A percentile compares a stretch with the other conserved stretches of the same genome.
Conservation (phyloP, 2,113 vertebrate genomes). For the Notechis scutatus region DNA sequence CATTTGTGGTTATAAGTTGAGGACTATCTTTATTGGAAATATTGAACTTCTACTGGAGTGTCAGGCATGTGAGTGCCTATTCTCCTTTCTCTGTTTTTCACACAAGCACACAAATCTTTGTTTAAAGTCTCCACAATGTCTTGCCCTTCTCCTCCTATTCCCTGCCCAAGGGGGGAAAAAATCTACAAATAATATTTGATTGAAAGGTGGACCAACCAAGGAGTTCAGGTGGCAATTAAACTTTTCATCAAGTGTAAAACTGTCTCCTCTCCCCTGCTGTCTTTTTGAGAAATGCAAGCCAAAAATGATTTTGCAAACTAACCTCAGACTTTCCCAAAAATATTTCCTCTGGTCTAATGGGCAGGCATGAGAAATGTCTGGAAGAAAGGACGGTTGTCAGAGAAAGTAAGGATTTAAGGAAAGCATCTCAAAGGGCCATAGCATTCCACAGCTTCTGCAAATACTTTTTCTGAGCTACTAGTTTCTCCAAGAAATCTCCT, state of each 20-base stretch:
- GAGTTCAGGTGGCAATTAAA: background rate
- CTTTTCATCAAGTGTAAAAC: constrained; percentile 23
- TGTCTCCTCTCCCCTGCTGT: constrained; percentile 14
- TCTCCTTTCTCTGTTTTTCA: background rate
- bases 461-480: background rate
- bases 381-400: constrained; percentile 37
- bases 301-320: constrained; percentile 20
- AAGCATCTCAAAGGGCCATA: background rate
- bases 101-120: background rate
- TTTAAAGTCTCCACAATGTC: background rate
- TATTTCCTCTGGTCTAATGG: constrained; percentile 42
- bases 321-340: constrained; percentile 45
- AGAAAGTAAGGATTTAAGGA: background rate
- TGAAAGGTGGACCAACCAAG: background rate
- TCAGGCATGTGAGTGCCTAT: background rate
- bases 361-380: constrained; percentile 17
- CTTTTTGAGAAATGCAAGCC: background rate
- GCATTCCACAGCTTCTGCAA: background rate
- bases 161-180: background rate
- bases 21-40: background rate
- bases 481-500: background rate
- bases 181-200: background rate
- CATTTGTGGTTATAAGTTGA: background rate
- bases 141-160: background rate
- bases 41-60: background rate